Base-by-base conservation (phyloP, 2,113 vertebrate genomes). In the Gadus chalcogrammus region DNA sequence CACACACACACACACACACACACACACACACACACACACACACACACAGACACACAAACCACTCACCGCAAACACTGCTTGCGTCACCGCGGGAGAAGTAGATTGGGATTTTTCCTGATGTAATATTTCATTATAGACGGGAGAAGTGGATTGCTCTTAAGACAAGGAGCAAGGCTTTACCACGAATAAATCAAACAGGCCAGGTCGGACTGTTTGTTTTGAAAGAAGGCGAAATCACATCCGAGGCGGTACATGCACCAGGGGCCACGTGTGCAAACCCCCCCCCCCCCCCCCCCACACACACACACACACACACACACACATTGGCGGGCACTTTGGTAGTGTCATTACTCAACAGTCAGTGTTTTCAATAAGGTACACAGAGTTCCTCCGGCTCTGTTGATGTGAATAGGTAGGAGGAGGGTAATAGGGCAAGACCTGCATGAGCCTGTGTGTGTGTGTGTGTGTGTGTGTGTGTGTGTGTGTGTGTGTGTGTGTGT, bases 111-210 rank as follows among this genome's bases (percentile, higher is more conserved):
- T 70, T 71, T 7, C 79, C 69, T 18, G 53, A 72, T 78, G 76
- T 71, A 75, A 79, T 83, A 81, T 87, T 85, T 86, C 12, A 48
- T 48, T 9, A 48, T 48, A 9, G 42, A 48, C 31, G 8, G 42
- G 42, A 13, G 42, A 48, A 52, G 20, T 31, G 69, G 55, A 64
- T 71, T 75, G 72, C 73, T 77, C 70, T 80, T 64, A 82, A 84
- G 80, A 81, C 78, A 64, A 53, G 70, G 78, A 67, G 79, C 67
- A 64, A 52, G 56, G 73, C 70, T 84, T 78, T 74, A 81, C 63
- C 66, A 79, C 71, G 72, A 83, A 83, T 85, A 85, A 65, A 87
- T 82, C 76, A 87, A 84, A 88, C 75, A 67, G 60, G 77, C 68
- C 42, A 71, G 75, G 79, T 81, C 71, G 74, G 72, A 73, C 71